These are phyloP conservation scores for Listronotus oregonensis DNA, from an alignment of 1,140 invertebrate species.

Conservation along the genomic window DNA sequence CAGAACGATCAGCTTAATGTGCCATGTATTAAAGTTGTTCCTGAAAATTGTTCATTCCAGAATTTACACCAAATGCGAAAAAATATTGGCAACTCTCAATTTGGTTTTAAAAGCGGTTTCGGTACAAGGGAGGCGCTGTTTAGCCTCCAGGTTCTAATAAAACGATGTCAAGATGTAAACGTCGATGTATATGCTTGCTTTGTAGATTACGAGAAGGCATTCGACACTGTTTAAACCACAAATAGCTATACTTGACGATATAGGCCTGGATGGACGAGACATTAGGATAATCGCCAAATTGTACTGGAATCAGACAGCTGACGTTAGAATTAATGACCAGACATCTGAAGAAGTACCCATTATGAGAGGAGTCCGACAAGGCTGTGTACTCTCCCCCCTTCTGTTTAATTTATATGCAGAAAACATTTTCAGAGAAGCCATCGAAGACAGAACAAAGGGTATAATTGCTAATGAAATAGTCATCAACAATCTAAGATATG, in stretches of 20 bases:
- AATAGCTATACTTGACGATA: conserved; percentile 1
- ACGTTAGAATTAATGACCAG: background rate
- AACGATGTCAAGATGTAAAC: no score
- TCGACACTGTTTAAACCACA: background rate
- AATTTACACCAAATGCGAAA: conserved; percentile 2
- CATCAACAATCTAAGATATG: no score
- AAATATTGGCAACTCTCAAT: background rate
- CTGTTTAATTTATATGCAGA: conserved; percentile 10
- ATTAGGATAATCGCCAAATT: no score
- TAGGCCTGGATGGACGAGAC: no score
- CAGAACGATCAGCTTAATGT: background rate
- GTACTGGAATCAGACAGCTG: no score
- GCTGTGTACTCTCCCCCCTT: conserved; percentile 6
- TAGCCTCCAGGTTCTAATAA: no score
- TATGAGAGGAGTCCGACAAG: conserved; percentile 6
- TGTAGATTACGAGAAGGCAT: conserved; percentile 3
- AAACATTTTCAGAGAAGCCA: no score
- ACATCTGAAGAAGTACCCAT: conserved; percentile 4
- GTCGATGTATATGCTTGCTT: no score
- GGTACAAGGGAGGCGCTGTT: no score
- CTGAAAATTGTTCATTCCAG: conserved; percentile 6
- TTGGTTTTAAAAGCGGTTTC: no score
- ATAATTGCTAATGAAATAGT: no score
- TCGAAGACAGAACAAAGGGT: no score
- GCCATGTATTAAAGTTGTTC: background rate